phyloP scores from a whole-genome alignment of 2,888 invertebrate genomes.

The Dioctria rufipes region DNA sequence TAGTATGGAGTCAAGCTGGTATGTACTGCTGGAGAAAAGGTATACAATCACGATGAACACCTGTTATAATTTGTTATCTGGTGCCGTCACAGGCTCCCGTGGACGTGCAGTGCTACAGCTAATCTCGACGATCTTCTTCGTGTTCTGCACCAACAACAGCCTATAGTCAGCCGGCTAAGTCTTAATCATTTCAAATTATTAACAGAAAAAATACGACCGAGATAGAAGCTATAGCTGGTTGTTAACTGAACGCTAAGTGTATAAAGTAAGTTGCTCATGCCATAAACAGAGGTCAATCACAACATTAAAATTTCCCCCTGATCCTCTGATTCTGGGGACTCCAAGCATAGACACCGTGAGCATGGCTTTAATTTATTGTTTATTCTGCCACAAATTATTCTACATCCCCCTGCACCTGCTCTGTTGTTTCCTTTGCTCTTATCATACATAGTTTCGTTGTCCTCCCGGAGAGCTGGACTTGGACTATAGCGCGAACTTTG shows the following conservation, averaged over 20 bases:
- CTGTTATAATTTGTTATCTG: conserved; percentile 42
- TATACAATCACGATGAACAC: conserved; percentile 10
- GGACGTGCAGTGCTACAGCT: conserved; percentile 16
- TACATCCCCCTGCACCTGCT: background rate
- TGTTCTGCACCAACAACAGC: background rate
- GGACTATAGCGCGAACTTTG: background rate
- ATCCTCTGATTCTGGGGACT: conserved; percentile 15
- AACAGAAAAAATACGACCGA: conserved; percentile 25
- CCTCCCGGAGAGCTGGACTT: background rate
- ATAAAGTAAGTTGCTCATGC: conserved; percentile 44
- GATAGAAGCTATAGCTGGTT: conserved; percentile 26
- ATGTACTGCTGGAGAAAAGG: background rate
- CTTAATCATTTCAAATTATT: conserved; percentile 49
- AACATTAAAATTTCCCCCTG: conserved; percentile 38
- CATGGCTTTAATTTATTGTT: conserved; percentile 45
- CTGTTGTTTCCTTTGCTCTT: too few relatives aligned
- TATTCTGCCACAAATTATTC: conserved; percentile 53
- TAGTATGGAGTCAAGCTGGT: background rate
- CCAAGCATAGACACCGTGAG: background rate
- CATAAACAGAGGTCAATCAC: conserved; percentile 53
- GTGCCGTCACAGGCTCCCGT: background rate
- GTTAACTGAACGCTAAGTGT: conserved; percentile 29
- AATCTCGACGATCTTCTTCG: conserved; percentile 16
- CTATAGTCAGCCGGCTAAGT: background rate
- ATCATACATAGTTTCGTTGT: background rate